These are phyloP conservation scores for Aricia agestis DNA, from an alignment of 1,140 invertebrate species.

Conservation along the genomic window DNA sequence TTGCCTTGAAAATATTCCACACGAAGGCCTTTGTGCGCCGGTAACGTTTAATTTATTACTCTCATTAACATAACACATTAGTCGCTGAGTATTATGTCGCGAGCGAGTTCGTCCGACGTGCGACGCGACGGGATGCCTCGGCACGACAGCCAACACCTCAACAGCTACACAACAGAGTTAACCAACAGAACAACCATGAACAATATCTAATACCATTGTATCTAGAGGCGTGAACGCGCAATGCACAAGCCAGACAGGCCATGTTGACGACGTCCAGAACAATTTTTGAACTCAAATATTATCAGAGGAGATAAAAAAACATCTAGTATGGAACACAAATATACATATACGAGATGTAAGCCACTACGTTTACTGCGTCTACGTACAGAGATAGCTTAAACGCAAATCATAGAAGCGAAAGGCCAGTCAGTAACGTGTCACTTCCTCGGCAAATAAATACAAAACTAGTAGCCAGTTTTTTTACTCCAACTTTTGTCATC, in stretches of 20 bases:
- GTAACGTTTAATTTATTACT: not conserved
- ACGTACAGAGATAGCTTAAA: conserved; percentile 23
- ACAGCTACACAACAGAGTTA: conserved; percentile 32
- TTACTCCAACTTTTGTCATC: not conserved
- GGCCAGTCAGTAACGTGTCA: conserved; percentile 19
- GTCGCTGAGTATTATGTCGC: not conserved
- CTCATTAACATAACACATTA: not conserved
- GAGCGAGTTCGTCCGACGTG: not conserved
- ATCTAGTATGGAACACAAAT: conserved; percentile 22
- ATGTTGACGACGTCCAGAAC: conserved; percentile 60
- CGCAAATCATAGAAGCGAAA: conserved; percentile 21
- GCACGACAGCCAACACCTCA: conserved; percentile 30
- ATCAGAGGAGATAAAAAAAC: conserved; percentile 29
- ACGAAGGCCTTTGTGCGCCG: not conserved
- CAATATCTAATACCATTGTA: conserved; percentile 42
- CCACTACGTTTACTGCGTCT: conserved; percentile 18
- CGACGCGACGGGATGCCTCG: conserved; percentile 23
- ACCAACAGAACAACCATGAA: conserved; percentile 49
- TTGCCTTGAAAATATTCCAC: not conserved
- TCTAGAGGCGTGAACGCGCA: conserved; percentile 49
- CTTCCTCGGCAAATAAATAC: conserved; percentile 18
- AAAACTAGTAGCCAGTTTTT: conserved; percentile 9
- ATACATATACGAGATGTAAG: conserved; percentile 21
- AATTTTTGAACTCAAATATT: conserved; percentile 46
- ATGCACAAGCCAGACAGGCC: conserved; percentile 57